A percentile compares a stretch with the other conserved stretches of the same genome.
Conservation (phyloP, 2,888 invertebrate genomes). For the Tachystola acroxantha region DNA sequence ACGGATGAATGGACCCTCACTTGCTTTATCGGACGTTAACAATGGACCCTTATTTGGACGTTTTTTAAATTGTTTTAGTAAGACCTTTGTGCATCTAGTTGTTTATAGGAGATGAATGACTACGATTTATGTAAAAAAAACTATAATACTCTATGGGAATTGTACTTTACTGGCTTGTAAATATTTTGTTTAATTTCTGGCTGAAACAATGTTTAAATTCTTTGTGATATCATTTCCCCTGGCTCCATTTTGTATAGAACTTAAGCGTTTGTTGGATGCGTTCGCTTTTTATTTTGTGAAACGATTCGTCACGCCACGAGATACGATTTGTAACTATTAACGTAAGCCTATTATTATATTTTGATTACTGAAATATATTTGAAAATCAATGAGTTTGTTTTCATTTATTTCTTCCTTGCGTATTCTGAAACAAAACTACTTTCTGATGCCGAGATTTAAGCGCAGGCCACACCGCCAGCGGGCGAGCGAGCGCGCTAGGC, state of each 20-base stretch:
- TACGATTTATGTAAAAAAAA: constrained; percentile 55
- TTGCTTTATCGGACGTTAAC: too few species aligned
- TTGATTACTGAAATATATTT: constrained; percentile 79
- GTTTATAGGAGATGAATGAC: too few species aligned
- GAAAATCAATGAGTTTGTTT: constrained; percentile 55
- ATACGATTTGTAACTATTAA: constrained; percentile 76
- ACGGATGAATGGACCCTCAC: too few species aligned
- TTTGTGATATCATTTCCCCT: constrained; percentile 24
- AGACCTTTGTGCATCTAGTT: too few species aligned
- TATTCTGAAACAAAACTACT: not conserved
- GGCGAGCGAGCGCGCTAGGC: too few species aligned
- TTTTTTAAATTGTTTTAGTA: too few species aligned
- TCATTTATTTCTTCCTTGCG: too few species aligned
- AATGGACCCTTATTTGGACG: too few species aligned
- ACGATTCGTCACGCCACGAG: constrained; percentile 47
- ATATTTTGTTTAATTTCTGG: constrained; percentile 32
- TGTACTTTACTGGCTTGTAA: constrained; percentile 51
- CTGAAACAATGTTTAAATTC: constrained; percentile 18
- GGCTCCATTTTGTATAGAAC: constrained; percentile 14
- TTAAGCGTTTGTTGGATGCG: not conserved
- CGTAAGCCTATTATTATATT: constrained; percentile 78
- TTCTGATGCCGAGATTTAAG: too few species aligned
- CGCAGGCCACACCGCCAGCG: too few species aligned
- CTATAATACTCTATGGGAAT: constrained; percentile 52
- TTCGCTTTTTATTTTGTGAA: constrained; percentile 22